A percentile compares a stretch with the other conserved stretches of the same genome.
Evolutionary conservation across 2,888 invertebrate genomes (phyloP).

Genomic region (Cosmia pyralina): DNA sequence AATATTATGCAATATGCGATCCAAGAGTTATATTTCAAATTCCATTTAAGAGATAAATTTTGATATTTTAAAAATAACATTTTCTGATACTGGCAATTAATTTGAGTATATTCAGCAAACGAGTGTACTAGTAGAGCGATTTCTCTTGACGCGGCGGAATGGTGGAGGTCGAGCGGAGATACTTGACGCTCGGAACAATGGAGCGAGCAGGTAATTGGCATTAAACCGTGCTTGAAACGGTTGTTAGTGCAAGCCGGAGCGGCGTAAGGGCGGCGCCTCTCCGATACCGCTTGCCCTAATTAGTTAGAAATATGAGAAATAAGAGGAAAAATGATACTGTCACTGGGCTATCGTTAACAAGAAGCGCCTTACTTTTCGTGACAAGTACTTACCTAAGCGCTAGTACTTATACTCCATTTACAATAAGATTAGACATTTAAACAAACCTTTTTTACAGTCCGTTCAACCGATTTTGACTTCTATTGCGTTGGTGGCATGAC

Average conservation of each 20-base stretch:
- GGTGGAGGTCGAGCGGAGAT: slow-evolving; percentile 66
- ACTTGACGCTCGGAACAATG: slow-evolving; percentile 81
- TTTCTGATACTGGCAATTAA: slow-evolving; percentile 53
- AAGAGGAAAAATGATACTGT: slow-evolving; percentile 68
- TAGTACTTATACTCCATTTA: no score
- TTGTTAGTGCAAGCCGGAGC: slow-evolving; percentile 77
- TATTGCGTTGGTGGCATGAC: no score
- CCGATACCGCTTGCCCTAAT: slow-evolving; percentile 74
- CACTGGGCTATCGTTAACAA: slow-evolving; percentile 53
- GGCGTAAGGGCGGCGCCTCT: slow-evolving; percentile 63
- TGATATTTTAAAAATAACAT: slow-evolving; percentile 48
- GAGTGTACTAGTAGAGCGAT: slow-evolving; percentile 67
- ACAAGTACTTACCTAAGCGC: not conserved
- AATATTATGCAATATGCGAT: slow-evolving; percentile 70
- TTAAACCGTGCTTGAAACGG: slow-evolving; percentile 80
- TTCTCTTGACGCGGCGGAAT: slow-evolving; percentile 65
- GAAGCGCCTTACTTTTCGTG: slow-evolving; percentile 37
- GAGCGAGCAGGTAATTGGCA: slow-evolving; percentile 83
- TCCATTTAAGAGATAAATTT: slow-evolving; percentile 46
- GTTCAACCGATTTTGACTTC: no score
- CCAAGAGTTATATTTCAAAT: slow-evolving; percentile 53
- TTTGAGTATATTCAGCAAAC: slow-evolving; percentile 59
- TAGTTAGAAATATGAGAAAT: slow-evolving; percentile 80
- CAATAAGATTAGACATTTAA: no score
- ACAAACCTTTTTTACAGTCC: no score